These are phyloP conservation scores for Gobius niger DNA, from an alignment of 2,113 vertebrate species.

Conservation along the genomic window DNA sequence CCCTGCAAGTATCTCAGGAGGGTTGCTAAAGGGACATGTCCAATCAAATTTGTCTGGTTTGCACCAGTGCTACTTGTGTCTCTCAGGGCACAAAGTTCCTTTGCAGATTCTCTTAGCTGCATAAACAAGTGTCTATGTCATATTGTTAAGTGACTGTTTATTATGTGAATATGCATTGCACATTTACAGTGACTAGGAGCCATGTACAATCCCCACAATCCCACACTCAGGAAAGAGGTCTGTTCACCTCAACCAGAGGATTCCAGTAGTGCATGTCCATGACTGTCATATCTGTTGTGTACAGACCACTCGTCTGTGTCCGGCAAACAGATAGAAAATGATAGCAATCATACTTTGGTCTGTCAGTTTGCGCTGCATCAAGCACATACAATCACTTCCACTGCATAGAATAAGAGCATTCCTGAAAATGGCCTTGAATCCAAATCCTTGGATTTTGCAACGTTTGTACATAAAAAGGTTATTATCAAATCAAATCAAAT, in stretches of 20 bases:
- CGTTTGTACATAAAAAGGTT: no score
- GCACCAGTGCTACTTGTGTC: constrained; percentile 26
- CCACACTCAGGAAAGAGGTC: constrained; percentile 3
- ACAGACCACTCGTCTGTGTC: constrained; percentile 39
- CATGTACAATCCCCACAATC: background rate
- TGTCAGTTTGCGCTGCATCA: constrained; percentile 19
- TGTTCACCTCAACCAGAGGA: constrained; percentile 9
- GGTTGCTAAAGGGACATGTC: constrained; percentile 35
- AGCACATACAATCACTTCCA: constrained; percentile 12
- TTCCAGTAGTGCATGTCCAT: background rate
- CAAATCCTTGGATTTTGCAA: background rate
- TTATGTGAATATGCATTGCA: background rate
- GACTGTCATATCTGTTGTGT: constrained; percentile 29
- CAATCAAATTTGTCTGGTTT: constrained; percentile 64
- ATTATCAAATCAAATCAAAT: no score
- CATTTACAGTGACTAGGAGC: background rate
- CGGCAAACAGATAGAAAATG: constrained; percentile 23
- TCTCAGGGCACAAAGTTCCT: constrained; percentile 7
- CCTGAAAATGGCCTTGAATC: background rate
- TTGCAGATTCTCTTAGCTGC: constrained; percentile 7
- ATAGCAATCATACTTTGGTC: constrained; percentile 5
- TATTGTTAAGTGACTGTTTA: no score
- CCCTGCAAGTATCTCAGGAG: constrained; percentile 18
- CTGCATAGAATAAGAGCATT: background rate
- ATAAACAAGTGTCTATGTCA: background rate